Base-by-base conservation (phyloP, 2,888 invertebrate genomes). In the Lamellibrachia columna region DNA sequence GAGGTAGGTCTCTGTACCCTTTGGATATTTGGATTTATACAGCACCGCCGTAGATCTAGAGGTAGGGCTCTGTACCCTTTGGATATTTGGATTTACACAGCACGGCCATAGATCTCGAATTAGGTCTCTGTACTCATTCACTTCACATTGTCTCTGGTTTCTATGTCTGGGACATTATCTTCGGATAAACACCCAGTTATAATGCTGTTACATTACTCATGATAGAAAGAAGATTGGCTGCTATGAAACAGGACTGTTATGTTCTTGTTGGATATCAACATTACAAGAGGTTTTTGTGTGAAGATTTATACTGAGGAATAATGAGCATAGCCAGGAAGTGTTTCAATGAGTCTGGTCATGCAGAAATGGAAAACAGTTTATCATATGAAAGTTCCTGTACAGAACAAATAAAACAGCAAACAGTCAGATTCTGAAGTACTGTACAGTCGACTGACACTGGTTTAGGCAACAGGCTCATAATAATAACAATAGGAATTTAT, bases 271-370 rank as follows among this genome's bases (percentile, higher is more conserved):
- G 75, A 15, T 15, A 75, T 22, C 15, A 75, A 75, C 4, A 75
- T 75, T 22, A 75, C 22, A 11, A 3, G 3, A 75, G 22, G 75
- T 75, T 75, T 75, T 22, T 75, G 75, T 75, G 75, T 75, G 75
- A 75, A 75, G 11, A 75, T 75, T 75, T 75, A 75, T 75, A 22
- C 75, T 75, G 75, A 75, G 75, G 75, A 75, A 75, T 75, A 75
- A 75, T 75, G 22, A 75, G 22, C 22, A 75, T 75, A 75, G 22
- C 11, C 15, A 75, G 75, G 75, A 75, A 15, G 22, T 3, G 75
- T 75, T 75, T 22, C 22, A 22, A 75, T 75, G 75, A 6, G 75
- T 75, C 22, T 75, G 75, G 22, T 75, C 28, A 75, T 15, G 22
- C 15, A 75, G 0, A 75, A 22, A 22, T 15, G 75, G 75, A 15